Percentiles rank a stretch among this genome's conserved stretches.
Conservation (phyloP, 2,888 invertebrate species). For the Erebia aethiops region DNA sequence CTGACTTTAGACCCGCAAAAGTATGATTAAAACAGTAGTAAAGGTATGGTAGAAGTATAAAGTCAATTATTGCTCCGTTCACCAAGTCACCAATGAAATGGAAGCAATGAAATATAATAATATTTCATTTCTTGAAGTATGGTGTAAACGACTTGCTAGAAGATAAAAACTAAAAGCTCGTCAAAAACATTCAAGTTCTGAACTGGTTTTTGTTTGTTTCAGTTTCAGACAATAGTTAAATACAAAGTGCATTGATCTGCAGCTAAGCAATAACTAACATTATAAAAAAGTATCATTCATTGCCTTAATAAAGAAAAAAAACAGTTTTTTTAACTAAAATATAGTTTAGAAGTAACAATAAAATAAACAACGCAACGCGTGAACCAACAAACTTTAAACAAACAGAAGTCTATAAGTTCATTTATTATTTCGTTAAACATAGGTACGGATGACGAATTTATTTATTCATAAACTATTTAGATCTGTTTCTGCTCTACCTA, state of each 20-base stretch:
- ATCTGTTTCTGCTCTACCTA: constrained; percentile 39
- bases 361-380: constrained; percentile 1
- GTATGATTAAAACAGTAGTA: no score
- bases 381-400: neutral
- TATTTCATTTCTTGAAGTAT: no score
- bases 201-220: neutral
- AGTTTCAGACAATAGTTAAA: neutral
- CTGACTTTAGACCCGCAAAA: no score
- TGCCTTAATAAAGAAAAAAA: neutral
- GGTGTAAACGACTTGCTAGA: no score
- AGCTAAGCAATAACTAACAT: no score
- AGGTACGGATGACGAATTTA: constrained; percentile 15
- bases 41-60: no score
- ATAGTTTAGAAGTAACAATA: neutral
- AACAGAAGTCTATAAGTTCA: neutral
- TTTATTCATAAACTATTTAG: constrained; percentile 33
- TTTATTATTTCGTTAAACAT: neutral
- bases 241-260: no score
- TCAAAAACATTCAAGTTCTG: neutral
- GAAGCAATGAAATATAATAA: no score
- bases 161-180: no score
- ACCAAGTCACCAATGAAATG: no score
- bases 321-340: neutral
- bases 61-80: no score
- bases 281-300: neutral